These are phyloP conservation scores for Gymnoscopelus braueri DNA, from an alignment of 2,797 vertebrate genomes.

Conservation along the genomic window DNA sequence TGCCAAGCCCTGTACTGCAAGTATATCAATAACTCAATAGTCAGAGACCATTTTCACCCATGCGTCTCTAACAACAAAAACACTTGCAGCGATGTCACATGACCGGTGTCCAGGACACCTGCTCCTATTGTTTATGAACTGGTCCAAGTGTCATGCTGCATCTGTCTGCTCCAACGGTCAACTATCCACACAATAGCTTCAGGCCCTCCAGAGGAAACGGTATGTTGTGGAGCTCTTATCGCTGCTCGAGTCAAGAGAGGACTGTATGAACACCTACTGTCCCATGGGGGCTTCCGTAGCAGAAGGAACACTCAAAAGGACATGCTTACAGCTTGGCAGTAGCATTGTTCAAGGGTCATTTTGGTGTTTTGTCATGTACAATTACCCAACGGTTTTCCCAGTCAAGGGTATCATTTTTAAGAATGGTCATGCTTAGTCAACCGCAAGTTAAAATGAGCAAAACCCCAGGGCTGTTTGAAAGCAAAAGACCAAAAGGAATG, in stretches of 20 bases:
- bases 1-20: too few species aligned
- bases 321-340: not conserved
- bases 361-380: constrained; percentile 26
- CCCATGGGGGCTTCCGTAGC: not conserved
- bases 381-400: constrained; percentile 45
- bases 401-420: constrained; percentile 45
- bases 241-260: constrained; percentile 5
- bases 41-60: not conserved
- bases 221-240: constrained; percentile 24
- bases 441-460: constrained; percentile 15
- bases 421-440: constrained; percentile 12
- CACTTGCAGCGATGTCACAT: not conserved
- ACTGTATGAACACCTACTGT: constrained; percentile 40
- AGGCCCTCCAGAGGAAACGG: constrained; percentile 26
- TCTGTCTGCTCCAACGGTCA: constrained; percentile 12
- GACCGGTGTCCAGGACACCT: constrained; percentile 16
- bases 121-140: constrained; percentile 15
- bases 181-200: constrained; percentile 10
- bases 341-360: constrained; percentile 22
- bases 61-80: not conserved
- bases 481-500: constrained; percentile 35
- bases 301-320: not conserved
- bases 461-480: constrained; percentile 32
- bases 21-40: not conserved
- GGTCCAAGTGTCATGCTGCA: constrained; percentile 30